phyloP scores from a whole-genome alignment of 2,797 vertebrate species.

The Mico argentatus region DNA sequence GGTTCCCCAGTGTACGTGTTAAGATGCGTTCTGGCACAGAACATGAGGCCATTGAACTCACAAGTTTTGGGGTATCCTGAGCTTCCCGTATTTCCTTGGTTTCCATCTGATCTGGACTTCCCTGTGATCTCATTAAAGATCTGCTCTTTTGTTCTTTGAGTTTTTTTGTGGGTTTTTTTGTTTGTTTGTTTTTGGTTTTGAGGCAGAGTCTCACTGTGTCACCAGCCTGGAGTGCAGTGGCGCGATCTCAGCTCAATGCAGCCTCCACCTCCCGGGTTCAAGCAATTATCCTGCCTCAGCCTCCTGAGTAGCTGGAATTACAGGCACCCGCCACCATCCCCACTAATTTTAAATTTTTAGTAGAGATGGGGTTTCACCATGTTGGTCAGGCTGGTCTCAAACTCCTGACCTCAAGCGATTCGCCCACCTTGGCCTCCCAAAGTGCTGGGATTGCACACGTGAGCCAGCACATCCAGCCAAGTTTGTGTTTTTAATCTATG shows the following conservation, averaged over 20 bases:
- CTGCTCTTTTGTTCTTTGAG: not conserved
- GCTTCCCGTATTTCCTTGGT: not conserved
- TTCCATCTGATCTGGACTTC: not conserved
- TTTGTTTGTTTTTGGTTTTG: not conserved
- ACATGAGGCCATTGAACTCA: not conserved
- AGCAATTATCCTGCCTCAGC: not conserved
- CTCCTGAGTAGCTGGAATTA: not conserved
- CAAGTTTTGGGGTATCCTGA: not conserved
- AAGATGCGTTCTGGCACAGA: not conserved
- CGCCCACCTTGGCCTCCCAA: not conserved
- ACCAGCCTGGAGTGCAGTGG: not conserved
- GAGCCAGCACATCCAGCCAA: rapidly evolving
- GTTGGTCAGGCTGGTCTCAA: not conserved
- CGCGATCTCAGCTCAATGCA: rapidly evolving
- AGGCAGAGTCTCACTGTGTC: too few species aligned
- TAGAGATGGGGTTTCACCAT: not conserved
- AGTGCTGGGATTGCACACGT: not conserved
- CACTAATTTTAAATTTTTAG: not conserved
- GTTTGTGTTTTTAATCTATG: not conserved
- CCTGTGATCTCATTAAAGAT: not conserved
- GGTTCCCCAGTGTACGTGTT: not conserved
- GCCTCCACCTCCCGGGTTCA: rapidly evolving
- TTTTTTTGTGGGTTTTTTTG: not conserved
- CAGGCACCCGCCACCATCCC: not conserved
- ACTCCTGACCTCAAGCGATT: not conserved